Evolutionary conservation across 2,113 vertebrate genomes (phyloP), one percentile per base, ranked within the genome.

Genomic region (Gasterosteus aculeatus): DNA sequence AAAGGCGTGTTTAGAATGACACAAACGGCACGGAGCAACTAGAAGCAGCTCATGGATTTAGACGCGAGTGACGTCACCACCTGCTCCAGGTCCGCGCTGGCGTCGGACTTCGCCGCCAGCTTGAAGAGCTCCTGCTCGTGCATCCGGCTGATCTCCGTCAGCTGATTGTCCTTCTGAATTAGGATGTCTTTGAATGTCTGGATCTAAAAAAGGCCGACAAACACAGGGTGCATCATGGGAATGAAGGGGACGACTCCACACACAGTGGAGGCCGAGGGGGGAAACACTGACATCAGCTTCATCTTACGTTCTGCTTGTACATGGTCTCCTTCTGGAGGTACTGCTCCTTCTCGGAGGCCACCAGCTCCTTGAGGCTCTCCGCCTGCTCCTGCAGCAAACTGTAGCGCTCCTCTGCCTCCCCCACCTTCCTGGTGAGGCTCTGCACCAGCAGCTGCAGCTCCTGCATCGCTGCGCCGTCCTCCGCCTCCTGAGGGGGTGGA

Each of bases 41-140:
- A 38, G 35, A 35, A 35, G 1, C 1, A 35, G 12, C 16, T n/a
- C 22, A 31, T 44, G 18, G 10, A 14, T 54, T 16, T 0, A 10
- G 39, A 41, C 19, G 18, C 18, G 12, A 41, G 19, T 8, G 60
- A 14, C 14, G 51, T 41, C 26, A 49, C 1, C 83, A 97, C 96
- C 94, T 97, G 96, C 71, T 97, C 95, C 26, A 97, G 81, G 84
- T 97, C 96, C 60, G 96, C 94, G 44, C 95, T 97, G 41, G 96
- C 96, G 58, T 97, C 96, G 29, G 93, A 96, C 85, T 96, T 97
- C 4, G 96, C 95, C 4, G 94, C 95, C 7, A 97, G 80, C 82
- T 89, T 96, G 86, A 97, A 97, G 38, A 97, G 95, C 73, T 97
- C 96, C 85, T 96, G 95, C 33, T 97, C 96, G 0, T 97, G 96